A percentile compares a stretch with the other conserved stretches of the same genome.
phyloP scores from a whole-genome alignment of 2,113 vertebrate genomes.

The Pardalotus punctatus region DNA sequence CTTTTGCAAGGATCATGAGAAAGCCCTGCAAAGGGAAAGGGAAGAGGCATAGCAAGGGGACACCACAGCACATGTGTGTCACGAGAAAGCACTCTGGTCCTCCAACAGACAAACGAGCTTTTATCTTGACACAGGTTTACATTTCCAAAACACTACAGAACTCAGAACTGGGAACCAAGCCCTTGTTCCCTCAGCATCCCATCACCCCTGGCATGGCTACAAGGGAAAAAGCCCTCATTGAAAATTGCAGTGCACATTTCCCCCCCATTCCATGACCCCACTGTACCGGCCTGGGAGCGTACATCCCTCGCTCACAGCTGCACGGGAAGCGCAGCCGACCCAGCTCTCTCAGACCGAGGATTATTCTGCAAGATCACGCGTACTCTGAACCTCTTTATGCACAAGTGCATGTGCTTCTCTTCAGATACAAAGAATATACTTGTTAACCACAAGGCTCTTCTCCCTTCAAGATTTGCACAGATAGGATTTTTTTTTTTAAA shows the following conservation, averaged over 20 bases:
- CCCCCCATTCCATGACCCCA: accelerated
- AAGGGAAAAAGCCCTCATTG: not conserved
- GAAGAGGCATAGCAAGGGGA: accelerated
- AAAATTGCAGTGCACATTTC: accelerated
- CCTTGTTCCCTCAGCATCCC: not conserved
- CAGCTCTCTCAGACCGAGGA: accelerated
- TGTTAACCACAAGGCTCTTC: not conserved
- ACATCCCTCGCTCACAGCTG: not conserved
- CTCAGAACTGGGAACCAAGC: not conserved
- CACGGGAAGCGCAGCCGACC: not conserved
- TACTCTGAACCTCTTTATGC: not conserved
- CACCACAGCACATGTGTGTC: not conserved
- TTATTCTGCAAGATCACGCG: not conserved
- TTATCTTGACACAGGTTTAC: not conserved
- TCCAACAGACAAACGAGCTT: not conserved
- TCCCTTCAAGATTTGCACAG: not conserved
- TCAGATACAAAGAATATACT: not conserved
- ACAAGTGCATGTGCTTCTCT: not conserved
- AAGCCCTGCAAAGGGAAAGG: not conserved
- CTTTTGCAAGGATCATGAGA: not conserved
- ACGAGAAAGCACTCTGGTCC: not conserved
- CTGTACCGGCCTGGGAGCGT: accelerated
- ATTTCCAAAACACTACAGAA: not conserved
- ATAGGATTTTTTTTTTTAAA: not conserved
- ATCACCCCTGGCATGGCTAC: not conserved